A percentile compares a stretch with the other conserved stretches of the same genome.
These are phyloP conservation scores for Acleris sparsana DNA, from an alignment of 2,888 invertebrate species.

Conservation along the genomic window DNA sequence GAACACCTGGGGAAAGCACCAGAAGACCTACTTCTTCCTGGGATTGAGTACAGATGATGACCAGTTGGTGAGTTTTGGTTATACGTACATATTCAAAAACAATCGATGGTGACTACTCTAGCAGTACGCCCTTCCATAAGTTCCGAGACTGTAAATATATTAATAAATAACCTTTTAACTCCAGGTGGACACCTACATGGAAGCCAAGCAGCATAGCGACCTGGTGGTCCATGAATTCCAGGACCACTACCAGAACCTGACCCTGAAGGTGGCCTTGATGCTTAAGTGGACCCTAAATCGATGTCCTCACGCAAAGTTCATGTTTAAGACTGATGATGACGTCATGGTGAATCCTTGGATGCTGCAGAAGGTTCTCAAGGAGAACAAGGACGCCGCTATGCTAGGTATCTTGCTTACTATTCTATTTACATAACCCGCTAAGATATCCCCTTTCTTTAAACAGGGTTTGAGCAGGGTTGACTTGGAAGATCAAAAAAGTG, in stretches of 20 bases:
- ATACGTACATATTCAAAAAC: not conserved
- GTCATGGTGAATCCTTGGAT: conserved; percentile 84
- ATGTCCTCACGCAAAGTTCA: conserved; percentile 78
- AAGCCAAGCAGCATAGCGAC: conserved; percentile 82
- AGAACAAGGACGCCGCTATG: conserved; percentile 63
- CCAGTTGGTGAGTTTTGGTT: conserved; percentile 50
- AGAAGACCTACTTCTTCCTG: conserved; percentile 82
- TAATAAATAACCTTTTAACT: not conserved
- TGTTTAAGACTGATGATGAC: conserved; percentile 86
- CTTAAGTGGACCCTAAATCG: conserved; percentile 83
- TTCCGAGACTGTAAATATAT: not conserved
- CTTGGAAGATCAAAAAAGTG: too few relatives aligned
- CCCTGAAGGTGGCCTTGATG: conserved; percentile 86
- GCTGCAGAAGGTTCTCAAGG: conserved; percentile 56
- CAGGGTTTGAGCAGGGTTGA: too few relatives aligned
- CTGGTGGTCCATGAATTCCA: conserved; percentile 84
- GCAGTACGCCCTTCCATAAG: not conserved
- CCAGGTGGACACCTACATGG: conserved; percentile 69
- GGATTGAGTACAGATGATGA: conserved; percentile 68
- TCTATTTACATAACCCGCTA: too few relatives aligned
- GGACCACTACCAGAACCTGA: conserved; percentile 87
- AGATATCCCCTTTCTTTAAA: too few relatives aligned
- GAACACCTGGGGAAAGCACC: conserved; percentile 81
- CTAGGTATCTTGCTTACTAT: conserved; percentile 61
- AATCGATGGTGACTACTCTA: not conserved